A percentile compares a stretch with the other conserved stretches of the same genome.
phyloP scores from a whole-genome alignment of 2,888 invertebrate species.

The Serripes groenlandicus region DNA sequence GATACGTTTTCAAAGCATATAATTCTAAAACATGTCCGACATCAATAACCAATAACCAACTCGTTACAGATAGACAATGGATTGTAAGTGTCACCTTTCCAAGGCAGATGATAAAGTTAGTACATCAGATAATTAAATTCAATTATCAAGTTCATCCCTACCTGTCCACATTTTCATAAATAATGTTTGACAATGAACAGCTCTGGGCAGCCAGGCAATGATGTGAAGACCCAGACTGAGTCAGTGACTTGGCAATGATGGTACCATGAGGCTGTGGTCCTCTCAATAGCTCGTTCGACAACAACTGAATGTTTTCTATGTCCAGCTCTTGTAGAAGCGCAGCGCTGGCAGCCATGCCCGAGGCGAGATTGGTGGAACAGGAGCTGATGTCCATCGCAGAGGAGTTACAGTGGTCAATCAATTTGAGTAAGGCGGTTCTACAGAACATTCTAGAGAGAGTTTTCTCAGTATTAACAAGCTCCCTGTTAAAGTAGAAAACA shows the following conservation, averaged over 20 bases:
- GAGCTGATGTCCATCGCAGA: constrained; percentile 81
- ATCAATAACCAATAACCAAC: too few relatives aligned
- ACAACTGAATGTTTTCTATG: constrained; percentile 85
- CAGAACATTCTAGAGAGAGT: constrained; percentile 83
- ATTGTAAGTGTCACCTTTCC: too few relatives aligned
- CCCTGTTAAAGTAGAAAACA: constrained; percentile 72
- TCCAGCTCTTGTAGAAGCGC: constrained; percentile 85
- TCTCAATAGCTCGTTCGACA: constrained; percentile 83
- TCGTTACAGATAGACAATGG: too few relatives aligned
- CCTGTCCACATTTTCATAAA: constrained; percentile 81
- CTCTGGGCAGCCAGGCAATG: constrained; percentile 78
- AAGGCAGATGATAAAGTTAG: too few relatives aligned
- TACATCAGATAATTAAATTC: too few relatives aligned
- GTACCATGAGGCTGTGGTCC: constrained; percentile 82
- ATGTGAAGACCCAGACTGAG: constrained; percentile 71
- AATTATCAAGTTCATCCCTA: constrained; percentile 12
- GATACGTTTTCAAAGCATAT: too few relatives aligned
- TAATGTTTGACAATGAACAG: constrained; percentile 80
- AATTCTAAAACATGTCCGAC: too few relatives aligned
- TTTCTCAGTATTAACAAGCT: constrained; percentile 83
- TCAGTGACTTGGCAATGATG: constrained; percentile 75
- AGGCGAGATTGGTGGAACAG: constrained; percentile 76
- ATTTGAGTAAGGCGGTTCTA: constrained; percentile 83
- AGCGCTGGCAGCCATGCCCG: constrained; percentile 83
- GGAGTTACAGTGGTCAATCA: constrained; percentile 85